These are phyloP conservation scores for Uropsilus gracilis DNA, from an alignment of 2,113 vertebrate genomes.

Conservation along the genomic window DNA sequence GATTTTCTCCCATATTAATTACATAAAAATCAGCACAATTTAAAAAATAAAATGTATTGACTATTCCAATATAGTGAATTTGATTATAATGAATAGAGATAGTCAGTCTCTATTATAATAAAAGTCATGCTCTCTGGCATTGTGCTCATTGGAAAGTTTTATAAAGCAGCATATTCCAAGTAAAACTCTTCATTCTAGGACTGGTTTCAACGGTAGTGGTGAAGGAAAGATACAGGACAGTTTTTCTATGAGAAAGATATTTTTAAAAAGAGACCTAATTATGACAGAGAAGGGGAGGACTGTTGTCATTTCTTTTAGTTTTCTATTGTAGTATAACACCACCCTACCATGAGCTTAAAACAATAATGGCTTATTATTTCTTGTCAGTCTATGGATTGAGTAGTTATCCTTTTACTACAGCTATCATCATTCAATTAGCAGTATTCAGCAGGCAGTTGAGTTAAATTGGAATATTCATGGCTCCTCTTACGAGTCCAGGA, in stretches of 20 bases:
- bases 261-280: background rate
- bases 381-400: background rate
- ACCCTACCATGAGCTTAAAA: background rate
- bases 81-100: background rate
- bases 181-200: constrained; percentile 25
- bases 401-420: background rate
- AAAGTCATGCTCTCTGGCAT: background rate
- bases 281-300: background rate
- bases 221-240: background rate
- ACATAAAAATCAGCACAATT: background rate
- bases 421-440: background rate
- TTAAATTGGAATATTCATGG: too few species aligned
- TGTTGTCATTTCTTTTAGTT: background rate
- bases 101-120: background rate
- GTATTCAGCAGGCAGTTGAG: background rate
- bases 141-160: background rate
- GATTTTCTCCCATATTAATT: background rate
- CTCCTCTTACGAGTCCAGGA: background rate
- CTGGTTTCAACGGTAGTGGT: background rate
- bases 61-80: background rate
- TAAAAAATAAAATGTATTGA: background rate
- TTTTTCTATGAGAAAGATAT: background rate
- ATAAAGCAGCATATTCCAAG: too few species aligned
- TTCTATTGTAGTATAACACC: background rate
- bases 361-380: background rate